Conservation (phyloP, 2,797 vertebrate genomes). For the Odontamblyopus lacepedii region DNA sequence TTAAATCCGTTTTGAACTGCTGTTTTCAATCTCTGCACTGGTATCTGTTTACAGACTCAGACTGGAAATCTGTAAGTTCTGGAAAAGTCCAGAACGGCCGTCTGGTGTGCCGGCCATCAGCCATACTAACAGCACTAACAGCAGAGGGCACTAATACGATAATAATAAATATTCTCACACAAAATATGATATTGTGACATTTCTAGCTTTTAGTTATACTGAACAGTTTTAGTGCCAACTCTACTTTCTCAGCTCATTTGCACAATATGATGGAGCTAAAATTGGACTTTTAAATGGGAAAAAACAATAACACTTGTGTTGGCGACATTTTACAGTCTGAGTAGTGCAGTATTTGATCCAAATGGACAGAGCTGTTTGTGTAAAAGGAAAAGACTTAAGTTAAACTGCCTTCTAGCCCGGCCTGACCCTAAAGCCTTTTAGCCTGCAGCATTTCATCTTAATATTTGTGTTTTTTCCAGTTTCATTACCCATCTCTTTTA, state of each 20-base stretch:
- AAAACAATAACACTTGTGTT: not conserved
- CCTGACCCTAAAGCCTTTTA: slow-evolving; percentile 3
- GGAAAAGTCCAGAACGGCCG: too few relatives aligned
- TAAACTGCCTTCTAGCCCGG: not conserved
- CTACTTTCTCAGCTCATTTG: not conserved
- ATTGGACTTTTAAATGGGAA: not conserved
- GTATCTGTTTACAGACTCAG: too few relatives aligned
- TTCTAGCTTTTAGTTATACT: not conserved
- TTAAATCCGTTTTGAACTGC: too few relatives aligned
- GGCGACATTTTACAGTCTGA: not conserved
- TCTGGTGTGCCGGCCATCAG: too few relatives aligned
- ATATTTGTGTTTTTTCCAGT: not conserved
- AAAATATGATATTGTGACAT: too few relatives aligned
- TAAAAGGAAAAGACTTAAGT: slow-evolving; percentile 3
- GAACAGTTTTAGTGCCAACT: not conserved
- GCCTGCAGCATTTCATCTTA: not conserved
- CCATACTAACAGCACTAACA: too few relatives aligned
- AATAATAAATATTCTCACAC: too few relatives aligned
- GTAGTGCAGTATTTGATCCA: slow-evolving; percentile 1
- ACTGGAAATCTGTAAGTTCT: too few relatives aligned
- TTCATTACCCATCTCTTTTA: not conserved
- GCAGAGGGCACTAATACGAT: too few relatives aligned
- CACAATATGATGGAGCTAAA: not conserved
- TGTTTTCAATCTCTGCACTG: too few relatives aligned
- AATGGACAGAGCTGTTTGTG: not conserved